Evolutionary conservation across 2,888 invertebrate species (phyloP).

Genomic region (Phania funesta): DNA sequence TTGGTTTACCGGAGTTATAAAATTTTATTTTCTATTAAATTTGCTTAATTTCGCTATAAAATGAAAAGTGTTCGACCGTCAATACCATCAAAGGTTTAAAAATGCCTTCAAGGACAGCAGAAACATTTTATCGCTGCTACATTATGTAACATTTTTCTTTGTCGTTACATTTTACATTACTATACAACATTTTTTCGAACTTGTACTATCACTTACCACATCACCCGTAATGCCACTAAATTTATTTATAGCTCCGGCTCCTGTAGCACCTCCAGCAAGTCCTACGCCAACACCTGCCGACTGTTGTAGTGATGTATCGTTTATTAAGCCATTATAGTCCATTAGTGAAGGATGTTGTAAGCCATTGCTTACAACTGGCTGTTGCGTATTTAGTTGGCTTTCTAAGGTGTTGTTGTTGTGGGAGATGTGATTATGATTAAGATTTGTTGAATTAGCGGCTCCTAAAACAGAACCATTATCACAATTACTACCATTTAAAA

Average conservation of each 20-base stretch:
- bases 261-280: slow-evolving; percentile 40
- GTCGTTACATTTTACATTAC: slow-evolving; percentile 83
- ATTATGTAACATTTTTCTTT: background rate
- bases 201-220: slow-evolving; percentile 86
- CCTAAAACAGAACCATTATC: slow-evolving; percentile 81
- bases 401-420: slow-evolving; percentile 66
- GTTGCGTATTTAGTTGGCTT: slow-evolving; percentile 71
- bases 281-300: slow-evolving; percentile 52
- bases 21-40: too few relatives aligned
- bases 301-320: slow-evolving; percentile 70
- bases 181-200: slow-evolving; percentile 87
- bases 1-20: too few relatives aligned
- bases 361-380: slow-evolving; percentile 75
- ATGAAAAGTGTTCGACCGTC: too few relatives aligned
- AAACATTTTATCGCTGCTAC: background rate
- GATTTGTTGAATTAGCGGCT: slow-evolving; percentile 72
- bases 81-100: background rate
- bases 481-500: slow-evolving; percentile 76
- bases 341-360: slow-evolving; percentile 77
- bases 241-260: slow-evolving; percentile 76
- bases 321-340: slow-evolving; percentile 78
- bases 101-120: background rate
- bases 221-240: slow-evolving; percentile 90
- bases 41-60: too few relatives aligned
- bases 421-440: slow-evolving; percentile 61